Evolutionary conservation across 2,888 invertebrate species (phyloP), one percentile per base, ranked within the genome.

Genomic region (Archaeoteleia sp.): DNA sequence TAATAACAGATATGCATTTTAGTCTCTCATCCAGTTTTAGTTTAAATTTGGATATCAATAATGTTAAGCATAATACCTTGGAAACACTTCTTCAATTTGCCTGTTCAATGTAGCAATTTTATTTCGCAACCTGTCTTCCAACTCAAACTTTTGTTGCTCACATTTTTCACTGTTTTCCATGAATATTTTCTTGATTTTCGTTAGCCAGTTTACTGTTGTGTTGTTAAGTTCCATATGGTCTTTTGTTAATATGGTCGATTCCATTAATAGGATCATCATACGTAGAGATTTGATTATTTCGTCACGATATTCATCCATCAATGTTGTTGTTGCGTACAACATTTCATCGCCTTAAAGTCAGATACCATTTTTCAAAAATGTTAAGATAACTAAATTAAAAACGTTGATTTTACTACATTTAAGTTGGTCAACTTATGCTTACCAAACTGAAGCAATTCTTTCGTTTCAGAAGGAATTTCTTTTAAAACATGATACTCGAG

Each of bases 181-280:
- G 78, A 96, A 92, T 55, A 95, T 90, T 0, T 93, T 92, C 77
- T 92, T 91, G 43, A 97, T 95, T 27, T 91, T 88, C 66, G 89
- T 89, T 1, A 95, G 86, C 96, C 96, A 96, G 73, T 92, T 91
- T 0, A 97, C 91, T 0, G 95, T 94, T 34, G 87, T 88, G n/a
- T 93, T 90, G 79, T 96, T 96, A 1, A 95, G 87, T 43, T 90
- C 89, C 32, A 95, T 90, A 77, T 96, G 95, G 37, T 93, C 91
- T 14, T 88, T 86, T 2, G 89, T 87, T 73, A 97, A 87, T 48
- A 91, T 89, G 3, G 93, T 93, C 82, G 94, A 90, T 78, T 95
- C 94, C 71, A 95, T 89, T 4, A 97, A 87, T 71, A 89, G 88
- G 1, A 91, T 89, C 74, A 92, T 89, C 74, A 91, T 89, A 72